phyloP scores from a whole-genome alignment of 1,140 invertebrate genomes.

The Diuraphis noxia region DNA sequence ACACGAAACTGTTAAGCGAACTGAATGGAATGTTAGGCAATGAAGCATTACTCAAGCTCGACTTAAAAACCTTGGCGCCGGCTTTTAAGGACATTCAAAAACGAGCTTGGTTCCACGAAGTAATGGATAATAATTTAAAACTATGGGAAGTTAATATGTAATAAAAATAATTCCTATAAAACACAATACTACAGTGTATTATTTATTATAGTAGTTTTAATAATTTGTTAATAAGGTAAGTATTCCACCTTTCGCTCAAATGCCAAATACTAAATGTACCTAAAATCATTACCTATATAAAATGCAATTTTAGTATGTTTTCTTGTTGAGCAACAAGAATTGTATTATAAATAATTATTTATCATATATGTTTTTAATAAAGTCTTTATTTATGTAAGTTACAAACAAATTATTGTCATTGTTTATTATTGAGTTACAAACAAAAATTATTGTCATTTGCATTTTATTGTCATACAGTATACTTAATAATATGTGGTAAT shows the following conservation, averaged over 20 bases:
- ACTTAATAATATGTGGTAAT: background rate
- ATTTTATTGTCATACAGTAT: constrained; percentile 23
- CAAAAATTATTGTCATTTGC: constrained; percentile 16
- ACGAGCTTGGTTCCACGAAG: constrained; percentile 79
- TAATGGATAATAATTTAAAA: constrained; percentile 84
- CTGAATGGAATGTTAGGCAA: constrained; percentile 76
- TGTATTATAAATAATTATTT: constrained; percentile 24
- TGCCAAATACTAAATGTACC: constrained; percentile 40
- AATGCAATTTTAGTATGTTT: constrained; percentile 10
- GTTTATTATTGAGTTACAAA: constrained; percentile 10
- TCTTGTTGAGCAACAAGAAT: constrained; percentile 8
- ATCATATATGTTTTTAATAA: constrained; percentile 23
- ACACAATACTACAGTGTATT: background rate
- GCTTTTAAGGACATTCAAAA: constrained; percentile 74
- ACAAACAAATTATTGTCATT: constrained; percentile 41
- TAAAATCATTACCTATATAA: constrained; percentile 26
- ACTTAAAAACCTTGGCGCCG: constrained; percentile 75
- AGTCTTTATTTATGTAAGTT: constrained; percentile 38
- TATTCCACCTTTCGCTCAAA: background rate
- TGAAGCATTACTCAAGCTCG: constrained; percentile 78
- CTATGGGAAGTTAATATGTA: constrained; percentile 85
- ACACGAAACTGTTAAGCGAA: constrained; percentile 70
- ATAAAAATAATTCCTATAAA: constrained; percentile 57
- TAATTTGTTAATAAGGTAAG: background rate
- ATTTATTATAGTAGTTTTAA: constrained; percentile 21